Evolutionary conservation across 2,797 vertebrate genomes (phyloP), one percentile per base, ranked within the genome.

Genomic region (Natrix natrix): DNA sequence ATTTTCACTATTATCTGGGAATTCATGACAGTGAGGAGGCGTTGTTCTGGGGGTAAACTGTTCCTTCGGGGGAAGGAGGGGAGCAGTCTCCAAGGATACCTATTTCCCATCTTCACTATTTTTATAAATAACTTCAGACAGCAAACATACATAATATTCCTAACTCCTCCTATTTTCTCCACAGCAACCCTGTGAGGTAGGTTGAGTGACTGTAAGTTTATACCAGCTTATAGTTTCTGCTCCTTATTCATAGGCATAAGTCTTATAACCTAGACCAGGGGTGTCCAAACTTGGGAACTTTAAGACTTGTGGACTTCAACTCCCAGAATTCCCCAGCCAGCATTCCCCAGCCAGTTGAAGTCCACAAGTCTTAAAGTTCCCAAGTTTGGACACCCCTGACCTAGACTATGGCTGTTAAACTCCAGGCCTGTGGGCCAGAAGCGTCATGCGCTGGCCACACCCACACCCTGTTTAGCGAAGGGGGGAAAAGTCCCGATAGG

Each of bases 401-500:
- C 32, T 37, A 37, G 32, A 37, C 32, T 37, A 37, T 37, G 22
- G 60, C 22, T 61, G 60, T 61, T 8, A 10, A 61, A 26, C 22
- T 26, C 60, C 8, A 2, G 8, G 24, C 24, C 60, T 0, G 2
- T 2, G 2, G 20, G 59, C 8, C 60, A 0, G 22, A 26, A 26
- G 60, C 8, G 22, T 26, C 60, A 61, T 2, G 24, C 24, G 1
- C 24, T 61, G 8, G 60, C 60, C 60, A 61, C 1, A 8, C 60
- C 2, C 8, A 60, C 22, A 2, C 60, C 60, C 3, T 0, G 60
- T 61, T 61, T 61, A 61, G 60, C 1, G 24, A 61, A 61, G 60
- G 24, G 8, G 60, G 0, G 0, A 11, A 61, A 56, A 56, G 55
- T 16, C 55, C 13, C 0, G 0, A 61, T 22, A 61, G 1, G 0